phyloP scores from a whole-genome alignment of 2,797 vertebrate species.

The Siniperca obscura region DNA sequence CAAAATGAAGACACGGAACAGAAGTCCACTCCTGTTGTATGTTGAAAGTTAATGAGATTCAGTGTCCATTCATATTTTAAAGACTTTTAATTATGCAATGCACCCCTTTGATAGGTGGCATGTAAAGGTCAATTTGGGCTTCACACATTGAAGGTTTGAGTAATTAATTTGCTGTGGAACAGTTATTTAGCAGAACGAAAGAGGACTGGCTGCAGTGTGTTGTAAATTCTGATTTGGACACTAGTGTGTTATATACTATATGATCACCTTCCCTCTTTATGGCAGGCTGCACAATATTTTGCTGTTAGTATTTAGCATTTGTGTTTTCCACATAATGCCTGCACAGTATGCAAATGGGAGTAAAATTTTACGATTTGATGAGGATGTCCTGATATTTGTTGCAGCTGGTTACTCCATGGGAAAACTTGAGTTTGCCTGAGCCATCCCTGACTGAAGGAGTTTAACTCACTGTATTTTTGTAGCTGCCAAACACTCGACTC shows the following conservation, averaged over 20 bases:
- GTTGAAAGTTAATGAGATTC: slow-evolving; percentile 64
- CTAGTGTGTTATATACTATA: slow-evolving; percentile 35
- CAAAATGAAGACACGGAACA: background rate
- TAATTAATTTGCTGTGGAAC: slow-evolving; percentile 72
- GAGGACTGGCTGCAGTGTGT: slow-evolving; percentile 61
- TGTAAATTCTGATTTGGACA: slow-evolving; percentile 61
- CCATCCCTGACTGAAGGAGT: background rate
- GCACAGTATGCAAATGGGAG: background rate
- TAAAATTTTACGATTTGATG: background rate
- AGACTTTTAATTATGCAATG: slow-evolving; percentile 78
- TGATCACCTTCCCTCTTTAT: background rate
- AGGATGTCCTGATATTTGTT: background rate
- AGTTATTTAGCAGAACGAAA: slow-evolving; percentile 76
- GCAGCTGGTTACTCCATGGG: background rate
- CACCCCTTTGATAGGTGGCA: slow-evolving; percentile 61
- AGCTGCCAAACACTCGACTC: slow-evolving; percentile 5
- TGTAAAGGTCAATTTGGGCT: slow-evolving; percentile 79
- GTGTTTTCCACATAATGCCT: background rate
- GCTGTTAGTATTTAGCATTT: background rate
- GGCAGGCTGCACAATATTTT: background rate
- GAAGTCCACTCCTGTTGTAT: slow-evolving; percentile 40
- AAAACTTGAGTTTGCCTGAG: background rate
- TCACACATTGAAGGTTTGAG: slow-evolving; percentile 65
- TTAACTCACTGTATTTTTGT: background rate
- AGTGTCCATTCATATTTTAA: slow-evolving; percentile 78